These are phyloP conservation scores for Rhabdomys dilectus DNA, from an alignment of 2,113 vertebrate genomes.

Conservation along the genomic window DNA sequence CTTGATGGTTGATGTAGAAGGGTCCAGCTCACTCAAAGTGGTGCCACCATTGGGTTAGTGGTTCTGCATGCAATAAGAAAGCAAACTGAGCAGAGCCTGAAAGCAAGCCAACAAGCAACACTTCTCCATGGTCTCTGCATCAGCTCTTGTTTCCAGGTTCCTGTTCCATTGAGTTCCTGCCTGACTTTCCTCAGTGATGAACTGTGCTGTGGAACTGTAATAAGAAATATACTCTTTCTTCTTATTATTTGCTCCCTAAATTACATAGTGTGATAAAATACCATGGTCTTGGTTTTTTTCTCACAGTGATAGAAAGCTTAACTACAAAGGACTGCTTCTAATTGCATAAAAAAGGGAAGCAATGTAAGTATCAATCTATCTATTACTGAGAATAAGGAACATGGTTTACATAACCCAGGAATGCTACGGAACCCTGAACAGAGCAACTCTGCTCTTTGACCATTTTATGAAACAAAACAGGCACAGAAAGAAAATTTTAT, in stretches of 20 bases:
- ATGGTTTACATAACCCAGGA: neutral
- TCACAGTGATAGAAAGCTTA: neutral
- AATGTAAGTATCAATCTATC: neutral
- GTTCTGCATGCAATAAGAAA: neutral
- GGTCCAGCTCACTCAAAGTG: neutral
- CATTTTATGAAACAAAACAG: neutral
- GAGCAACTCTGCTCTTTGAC: neutral
- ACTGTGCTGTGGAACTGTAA: neutral
- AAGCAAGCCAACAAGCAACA: neutral
- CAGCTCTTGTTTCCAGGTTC: neutral
- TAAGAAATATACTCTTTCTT: neutral
- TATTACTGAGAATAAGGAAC: neutral
- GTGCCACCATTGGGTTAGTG: rapidly evolving
- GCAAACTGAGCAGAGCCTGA: neutral
- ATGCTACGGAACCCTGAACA: neutral
- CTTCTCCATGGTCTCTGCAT: neutral
- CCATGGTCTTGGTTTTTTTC: neutral
- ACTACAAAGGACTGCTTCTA: neutral
- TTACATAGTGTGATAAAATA: too few relatives aligned
- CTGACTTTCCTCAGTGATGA: neutral
- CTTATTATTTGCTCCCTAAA: too few relatives aligned
- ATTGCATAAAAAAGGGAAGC: neutral
- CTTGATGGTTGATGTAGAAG: neutral
- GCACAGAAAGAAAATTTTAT: neutral
- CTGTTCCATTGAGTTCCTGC: neutral